These are phyloP conservation scores for Pachyramphus minor DNA, from an alignment of 2,113 vertebrate species.

Conservation along the genomic window DNA sequence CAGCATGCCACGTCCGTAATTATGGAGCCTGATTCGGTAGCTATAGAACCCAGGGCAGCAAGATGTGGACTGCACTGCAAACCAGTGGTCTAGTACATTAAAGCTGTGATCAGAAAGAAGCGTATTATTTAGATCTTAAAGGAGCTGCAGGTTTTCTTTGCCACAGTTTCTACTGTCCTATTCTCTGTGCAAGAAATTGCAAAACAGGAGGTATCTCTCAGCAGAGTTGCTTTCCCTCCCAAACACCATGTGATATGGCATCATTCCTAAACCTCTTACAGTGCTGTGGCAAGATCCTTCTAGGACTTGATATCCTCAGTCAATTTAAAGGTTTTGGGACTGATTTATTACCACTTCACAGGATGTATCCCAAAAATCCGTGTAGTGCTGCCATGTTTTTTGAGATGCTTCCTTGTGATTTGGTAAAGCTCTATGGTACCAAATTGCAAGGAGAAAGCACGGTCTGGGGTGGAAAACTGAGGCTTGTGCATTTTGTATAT, in stretches of 20 bases:
- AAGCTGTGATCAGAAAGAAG: neutral
- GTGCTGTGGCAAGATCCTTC: neutral
- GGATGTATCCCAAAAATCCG: neutral
- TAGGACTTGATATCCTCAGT: neutral
- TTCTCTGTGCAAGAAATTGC: neutral
- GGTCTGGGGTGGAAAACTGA: neutral
- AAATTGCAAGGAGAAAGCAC: neutral
- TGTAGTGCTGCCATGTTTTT: accelerated
- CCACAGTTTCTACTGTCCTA: neutral
- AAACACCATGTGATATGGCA: accelerated
- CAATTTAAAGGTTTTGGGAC: neutral
- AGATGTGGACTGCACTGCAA: neutral
- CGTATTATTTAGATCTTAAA: neutral
- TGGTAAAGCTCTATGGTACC: neutral
- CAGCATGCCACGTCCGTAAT: neutral
- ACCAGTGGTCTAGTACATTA: neutral
- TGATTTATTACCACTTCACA: neutral
- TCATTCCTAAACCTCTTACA: neutral
- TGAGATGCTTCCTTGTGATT: neutral
- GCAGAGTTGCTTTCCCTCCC: neutral
- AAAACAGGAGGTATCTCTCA: neutral
- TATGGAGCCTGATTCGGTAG: neutral
- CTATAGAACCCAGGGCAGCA: neutral
- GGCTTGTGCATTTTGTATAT: neutral
- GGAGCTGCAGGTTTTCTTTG: neutral